phyloP scores from a whole-genome alignment of 2,797 vertebrate species.

The Ataeniobius toweri region DNA sequence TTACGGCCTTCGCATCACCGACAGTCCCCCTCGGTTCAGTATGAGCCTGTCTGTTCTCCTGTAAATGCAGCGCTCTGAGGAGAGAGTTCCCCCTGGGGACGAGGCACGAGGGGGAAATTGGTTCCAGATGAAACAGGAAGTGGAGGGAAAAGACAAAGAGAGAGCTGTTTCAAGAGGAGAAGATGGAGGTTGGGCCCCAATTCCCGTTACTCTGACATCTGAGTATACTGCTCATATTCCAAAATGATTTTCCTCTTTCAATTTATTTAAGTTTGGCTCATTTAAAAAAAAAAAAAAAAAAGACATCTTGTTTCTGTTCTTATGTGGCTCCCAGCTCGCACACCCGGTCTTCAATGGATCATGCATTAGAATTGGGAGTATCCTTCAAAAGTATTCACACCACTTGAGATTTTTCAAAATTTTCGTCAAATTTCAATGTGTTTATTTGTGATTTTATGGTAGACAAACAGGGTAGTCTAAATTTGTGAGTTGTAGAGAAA shows the following conservation, averaged over 20 bases:
- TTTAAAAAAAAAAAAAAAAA: not conserved
- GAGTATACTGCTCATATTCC: constrained; percentile 37
- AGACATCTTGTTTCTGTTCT: not conserved
- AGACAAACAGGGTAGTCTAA: not conserved
- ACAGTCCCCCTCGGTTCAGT: constrained; percentile 32
- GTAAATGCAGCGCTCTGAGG: constrained; percentile 57
- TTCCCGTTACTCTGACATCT: constrained; percentile 24
- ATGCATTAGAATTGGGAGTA: constrained; percentile 7
- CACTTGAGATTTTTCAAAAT: not conserved
- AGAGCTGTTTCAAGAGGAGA: constrained; percentile 68
- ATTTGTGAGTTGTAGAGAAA: not conserved
- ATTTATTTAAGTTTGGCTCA: constrained; percentile 32
- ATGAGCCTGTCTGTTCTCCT: constrained; percentile 45
- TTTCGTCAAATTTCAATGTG: not conserved
- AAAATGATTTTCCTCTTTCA: constrained; percentile 7
- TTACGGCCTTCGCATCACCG: not conserved
- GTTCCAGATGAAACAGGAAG: constrained; percentile 83
- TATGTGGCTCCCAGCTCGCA: not conserved
- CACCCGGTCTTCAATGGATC: constrained; percentile 18
- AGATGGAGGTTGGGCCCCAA: constrained; percentile 37
- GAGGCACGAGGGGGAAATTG: constrained; percentile 80
- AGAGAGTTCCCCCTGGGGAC: constrained; percentile 73
- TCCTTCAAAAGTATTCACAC: no score
- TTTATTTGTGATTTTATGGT: not conserved
- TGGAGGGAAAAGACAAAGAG: constrained; percentile 77